These are phyloP conservation scores for Sialis lutaria DNA, from an alignment of 2,888 invertebrate species.

Conservation along the genomic window DNA sequence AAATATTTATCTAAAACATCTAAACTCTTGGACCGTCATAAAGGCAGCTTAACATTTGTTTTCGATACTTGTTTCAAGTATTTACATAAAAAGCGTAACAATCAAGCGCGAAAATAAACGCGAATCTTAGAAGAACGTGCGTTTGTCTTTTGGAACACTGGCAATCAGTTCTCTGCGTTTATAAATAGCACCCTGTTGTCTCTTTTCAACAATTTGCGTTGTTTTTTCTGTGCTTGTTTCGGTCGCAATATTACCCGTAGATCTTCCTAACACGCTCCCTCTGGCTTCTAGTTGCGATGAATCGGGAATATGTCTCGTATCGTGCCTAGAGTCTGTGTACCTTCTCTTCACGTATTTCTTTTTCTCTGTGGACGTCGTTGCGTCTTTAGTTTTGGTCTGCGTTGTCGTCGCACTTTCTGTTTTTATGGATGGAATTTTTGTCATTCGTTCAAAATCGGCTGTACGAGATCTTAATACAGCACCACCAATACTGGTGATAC, in stretches of 20 bases:
- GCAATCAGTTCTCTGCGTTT: slow-evolving; percentile 69
- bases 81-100: too few relatives aligned
- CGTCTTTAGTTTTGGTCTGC: slow-evolving; percentile 18
- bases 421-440: slow-evolving; percentile 31
- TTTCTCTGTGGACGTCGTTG: slow-evolving; percentile 25
- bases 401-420: slow-evolving; percentile 29
- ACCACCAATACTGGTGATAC: slow-evolving; percentile 46
- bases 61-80: too few relatives aligned
- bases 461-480: slow-evolving; percentile 47
- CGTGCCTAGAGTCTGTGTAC: slow-evolving; percentile 41
- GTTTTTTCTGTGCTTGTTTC: slow-evolving; percentile 10
- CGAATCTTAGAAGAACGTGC: slow-evolving; percentile 3
- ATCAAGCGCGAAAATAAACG: too few relatives aligned
- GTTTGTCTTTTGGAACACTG: slow-evolving; percentile 35
- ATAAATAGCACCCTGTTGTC: slow-evolving; percentile 38
- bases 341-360: slow-evolving; percentile 41
- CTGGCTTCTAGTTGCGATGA: slow-evolving; percentile 26
- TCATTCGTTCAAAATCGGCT: slow-evolving; percentile 45
- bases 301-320: slow-evolving; percentile 36
- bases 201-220: slow-evolving; percentile 8
- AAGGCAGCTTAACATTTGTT: too few relatives aligned
- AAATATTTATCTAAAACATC: too few relatives aligned
- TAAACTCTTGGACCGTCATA: too few relatives aligned
- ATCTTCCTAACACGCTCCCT: slow-evolving; percentile 2
- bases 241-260: slow-evolving; percentile 13